A percentile compares a stretch with the other conserved stretches of the same genome.
These are phyloP conservation scores for Chironomus tentans DNA, from an alignment of 2,888 invertebrate species.

Conservation along the genomic window DNA sequence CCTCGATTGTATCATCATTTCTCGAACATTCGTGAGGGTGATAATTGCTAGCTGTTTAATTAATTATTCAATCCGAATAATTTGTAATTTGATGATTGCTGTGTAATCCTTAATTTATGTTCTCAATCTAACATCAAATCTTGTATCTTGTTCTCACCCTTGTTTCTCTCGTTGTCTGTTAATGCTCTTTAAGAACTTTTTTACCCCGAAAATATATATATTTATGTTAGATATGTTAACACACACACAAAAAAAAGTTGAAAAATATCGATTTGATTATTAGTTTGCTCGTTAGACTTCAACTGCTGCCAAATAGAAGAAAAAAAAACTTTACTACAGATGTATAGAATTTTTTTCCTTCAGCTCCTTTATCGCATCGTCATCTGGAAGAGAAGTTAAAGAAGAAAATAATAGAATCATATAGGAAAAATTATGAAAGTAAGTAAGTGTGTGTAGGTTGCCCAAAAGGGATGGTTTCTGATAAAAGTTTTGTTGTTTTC, in stretches of 20 bases:
- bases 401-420: neutral
- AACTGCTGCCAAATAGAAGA: neutral
- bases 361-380: neutral
- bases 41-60: constrained; percentile 10
- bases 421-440: neutral
- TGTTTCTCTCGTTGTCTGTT: neutral
- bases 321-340: neutral
- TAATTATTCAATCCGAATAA: constrained; percentile 16
- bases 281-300: constrained; percentile 19
- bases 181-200: neutral
- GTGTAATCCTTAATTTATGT: neutral
- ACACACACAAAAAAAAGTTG: neutral
- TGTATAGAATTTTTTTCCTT: neutral
- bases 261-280: constrained; percentile 26
- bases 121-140: neutral
- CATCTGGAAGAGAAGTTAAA: neutral
- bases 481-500: no score
- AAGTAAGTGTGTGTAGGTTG: neutral
- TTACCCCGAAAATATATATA: no score
- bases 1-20: constrained; percentile 26
- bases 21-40: constrained; percentile 8
- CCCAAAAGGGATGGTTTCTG: no score
- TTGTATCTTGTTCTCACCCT: neutral
- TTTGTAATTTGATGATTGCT: neutral
- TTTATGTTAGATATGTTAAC: no score